Percentiles rank a stretch among this genome's conserved stretches.
phyloP scores from a whole-genome alignment of 1,140 invertebrate genomes.

The Oedothorax gibbosus region DNA sequence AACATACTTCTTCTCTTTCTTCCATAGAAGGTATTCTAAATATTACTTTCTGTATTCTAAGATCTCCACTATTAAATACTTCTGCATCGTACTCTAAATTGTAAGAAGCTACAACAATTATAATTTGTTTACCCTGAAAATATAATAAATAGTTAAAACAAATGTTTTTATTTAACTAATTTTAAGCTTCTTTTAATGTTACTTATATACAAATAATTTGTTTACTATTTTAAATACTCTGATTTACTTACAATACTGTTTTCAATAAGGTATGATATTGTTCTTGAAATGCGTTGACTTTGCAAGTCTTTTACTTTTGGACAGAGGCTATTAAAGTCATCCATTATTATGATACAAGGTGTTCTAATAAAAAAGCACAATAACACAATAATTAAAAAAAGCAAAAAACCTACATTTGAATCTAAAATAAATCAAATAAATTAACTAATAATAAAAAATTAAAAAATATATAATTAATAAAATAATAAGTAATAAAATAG shows the following conservation, averaged over 20 bases:
- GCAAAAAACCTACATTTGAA: too few relatives aligned
- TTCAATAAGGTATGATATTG: neutral
- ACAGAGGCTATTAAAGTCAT: conserved; percentile 83
- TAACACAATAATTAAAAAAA: neutral
- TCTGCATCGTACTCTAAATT: neutral
- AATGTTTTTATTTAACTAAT: neutral
- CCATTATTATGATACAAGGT: conserved; percentile 80
- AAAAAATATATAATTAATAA: neutral
- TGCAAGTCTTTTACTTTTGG: conserved; percentile 65
- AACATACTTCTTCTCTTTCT: conserved; percentile 15
- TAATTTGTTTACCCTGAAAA: neutral
- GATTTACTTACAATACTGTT: conserved; percentile 24
- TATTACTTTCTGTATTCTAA: neutral
- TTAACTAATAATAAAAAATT: neutral
- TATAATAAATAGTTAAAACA: conserved; percentile 5
- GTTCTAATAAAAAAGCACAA: conserved; percentile 66
- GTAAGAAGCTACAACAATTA: neutral
- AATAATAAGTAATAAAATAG: neutral
- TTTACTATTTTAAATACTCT: neutral
- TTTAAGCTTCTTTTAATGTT: neutral
- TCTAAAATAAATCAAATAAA: neutral
- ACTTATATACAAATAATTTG: neutral
- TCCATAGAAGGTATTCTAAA: neutral
- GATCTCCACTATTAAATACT: neutral
- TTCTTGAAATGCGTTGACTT: neutral